Evolutionary conservation across 2,113 vertebrate species (phyloP), one percentile per base, ranked within the genome.

Genomic region (human (Homo sapiens)): DNA sequence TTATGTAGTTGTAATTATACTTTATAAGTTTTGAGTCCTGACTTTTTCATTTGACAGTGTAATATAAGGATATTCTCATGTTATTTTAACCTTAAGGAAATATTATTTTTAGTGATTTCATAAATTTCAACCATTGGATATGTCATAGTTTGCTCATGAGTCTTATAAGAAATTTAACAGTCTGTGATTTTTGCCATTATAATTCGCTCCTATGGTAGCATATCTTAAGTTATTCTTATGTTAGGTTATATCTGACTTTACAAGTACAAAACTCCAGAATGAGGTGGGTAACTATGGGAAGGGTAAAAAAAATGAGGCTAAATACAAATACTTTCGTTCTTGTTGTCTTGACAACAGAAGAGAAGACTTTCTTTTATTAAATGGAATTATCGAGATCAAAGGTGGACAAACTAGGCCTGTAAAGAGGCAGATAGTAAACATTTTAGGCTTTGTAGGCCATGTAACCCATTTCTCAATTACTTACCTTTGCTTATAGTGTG

Each of bases 61-160:
- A 94, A 78, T 93, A 96, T 96, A 96, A 97, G 87, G 64, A 40
- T 90, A 76, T 38, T 90, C 64, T 93, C 0, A 6, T 91, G 45
- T 68, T 97, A 55, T 90, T 89, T 97, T 96, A 96, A 97, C 66
- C 78, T 93, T 70, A 61, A 76, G 84, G 64, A 79, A 89, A 76
- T 48, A 92, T 87, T 20, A 40, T 93, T 97, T 93, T 91, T 50
- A 76, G 35, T 57, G 76, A 92, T 40, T 92, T 88, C 8, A 35
- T 92, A 81, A 86, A 90, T 83, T 64, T 32, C 22, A 94, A 40
- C 66, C 68, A 75, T 57, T 40, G 22, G 6, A 66, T 83, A 61
- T 95, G 4, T 32, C 32, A 48, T n/a, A 92, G 43, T 79, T 78
- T 90, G n/a, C 17, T 64, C 89, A 32, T 9, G 52, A 91, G 8